A percentile compares a stretch with the other conserved stretches of the same genome.
These are phyloP conservation scores for Corvus hawaiiensis DNA, from an alignment of 2,113 vertebrate genomes.

Conservation along the genomic window DNA sequence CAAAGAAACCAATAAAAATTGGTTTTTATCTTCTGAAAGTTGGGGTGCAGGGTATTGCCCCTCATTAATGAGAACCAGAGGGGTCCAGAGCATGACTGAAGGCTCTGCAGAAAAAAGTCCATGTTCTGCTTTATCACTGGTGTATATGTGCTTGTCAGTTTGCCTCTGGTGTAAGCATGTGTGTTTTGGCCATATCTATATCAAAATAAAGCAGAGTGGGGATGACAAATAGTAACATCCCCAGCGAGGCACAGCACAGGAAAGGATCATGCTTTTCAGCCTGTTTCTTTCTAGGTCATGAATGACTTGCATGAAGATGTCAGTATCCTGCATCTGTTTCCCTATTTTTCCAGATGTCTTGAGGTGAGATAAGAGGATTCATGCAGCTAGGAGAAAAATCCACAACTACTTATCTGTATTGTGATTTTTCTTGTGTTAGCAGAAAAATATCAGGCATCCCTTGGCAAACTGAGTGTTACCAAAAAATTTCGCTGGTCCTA, in stretches of 20 bases:
- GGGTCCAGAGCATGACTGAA: not conserved
- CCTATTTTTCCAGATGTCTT: constrained; percentile 1
- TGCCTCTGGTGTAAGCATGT: not conserved
- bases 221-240: not conserved
- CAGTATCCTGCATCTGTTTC: not conserved
- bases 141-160: not conserved
- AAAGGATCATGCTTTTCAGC: not conserved
- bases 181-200: not conserved
- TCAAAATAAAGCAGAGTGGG: not conserved
- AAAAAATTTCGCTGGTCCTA: not conserved
- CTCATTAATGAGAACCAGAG: not conserved
- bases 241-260: not conserved
- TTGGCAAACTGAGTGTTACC: not conserved
- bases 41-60: not conserved
- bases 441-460: not conserved
- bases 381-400: not conserved
- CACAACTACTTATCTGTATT: not conserved
- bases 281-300: not conserved
- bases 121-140: not conserved
- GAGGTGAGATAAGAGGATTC: not conserved
- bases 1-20: not conserved
- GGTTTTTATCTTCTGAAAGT: not conserved
- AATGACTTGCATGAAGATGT: constrained; percentile 36
- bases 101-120: not conserved
- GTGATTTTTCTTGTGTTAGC: not conserved